Evolutionary conservation across 1,140 invertebrate genomes (phyloP).

Genomic region (Kradibia gibbosae): DNA sequence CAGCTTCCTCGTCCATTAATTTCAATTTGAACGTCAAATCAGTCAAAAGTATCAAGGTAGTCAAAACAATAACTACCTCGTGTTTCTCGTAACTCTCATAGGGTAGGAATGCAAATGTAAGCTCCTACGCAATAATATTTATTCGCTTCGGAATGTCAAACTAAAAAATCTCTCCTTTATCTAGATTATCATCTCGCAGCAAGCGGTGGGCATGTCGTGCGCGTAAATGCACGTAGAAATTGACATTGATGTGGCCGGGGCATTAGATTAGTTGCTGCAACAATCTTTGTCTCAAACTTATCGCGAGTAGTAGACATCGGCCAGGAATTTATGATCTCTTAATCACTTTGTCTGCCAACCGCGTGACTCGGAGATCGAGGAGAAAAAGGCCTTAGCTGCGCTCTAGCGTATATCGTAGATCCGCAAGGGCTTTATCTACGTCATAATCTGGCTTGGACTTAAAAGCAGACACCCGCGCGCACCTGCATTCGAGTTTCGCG

Average conservation of each 20-base stretch:
- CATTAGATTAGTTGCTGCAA: not conserved
- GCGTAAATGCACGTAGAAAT: not conserved
- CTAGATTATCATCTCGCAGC: no score
- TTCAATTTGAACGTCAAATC: no score
- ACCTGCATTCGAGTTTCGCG: no score
- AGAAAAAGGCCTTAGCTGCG: not conserved
- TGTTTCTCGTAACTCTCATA: no score
- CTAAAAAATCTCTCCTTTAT: no score
- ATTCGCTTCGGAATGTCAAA: no score
- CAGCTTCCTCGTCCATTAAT: no score
- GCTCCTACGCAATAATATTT: no score
- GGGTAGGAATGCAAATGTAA: no score
- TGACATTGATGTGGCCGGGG: not conserved
- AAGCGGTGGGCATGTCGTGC: no score
- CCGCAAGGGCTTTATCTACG: not conserved
- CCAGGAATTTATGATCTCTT: not conserved
- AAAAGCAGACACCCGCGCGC: not conserved
- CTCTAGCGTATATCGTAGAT: not conserved
- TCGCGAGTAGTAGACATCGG: not conserved
- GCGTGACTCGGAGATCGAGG: not conserved
- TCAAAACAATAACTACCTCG: no score
- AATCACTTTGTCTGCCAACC: not conserved
- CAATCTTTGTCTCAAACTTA: not conserved
- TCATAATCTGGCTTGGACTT: not conserved
- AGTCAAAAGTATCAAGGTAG: no score